A percentile compares a stretch with the other conserved stretches of the same genome.
Evolutionary conservation across 2,113 vertebrate species (phyloP).

Genomic region (Galemys pyrenaicus): DNA sequence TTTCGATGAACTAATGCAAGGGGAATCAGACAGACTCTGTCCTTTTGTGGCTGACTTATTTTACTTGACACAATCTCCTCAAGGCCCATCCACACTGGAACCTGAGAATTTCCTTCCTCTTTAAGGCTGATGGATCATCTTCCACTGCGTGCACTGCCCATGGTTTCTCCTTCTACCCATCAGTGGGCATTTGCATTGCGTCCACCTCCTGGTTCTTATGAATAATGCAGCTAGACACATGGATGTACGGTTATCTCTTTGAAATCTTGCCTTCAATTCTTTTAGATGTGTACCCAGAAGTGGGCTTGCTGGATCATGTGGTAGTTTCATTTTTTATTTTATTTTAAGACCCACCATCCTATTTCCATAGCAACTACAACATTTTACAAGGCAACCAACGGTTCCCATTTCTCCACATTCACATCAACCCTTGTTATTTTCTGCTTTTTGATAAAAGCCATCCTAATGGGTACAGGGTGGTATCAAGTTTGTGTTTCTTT

Average conservation of each 20-base stretch:
- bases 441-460: neutral
- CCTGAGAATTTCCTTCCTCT: neutral
- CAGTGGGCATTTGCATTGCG: neutral
- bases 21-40: neutral
- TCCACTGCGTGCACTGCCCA: neutral
- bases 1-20: neutral
- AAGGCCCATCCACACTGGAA: neutral
- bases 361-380: neutral
- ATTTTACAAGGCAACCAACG: neutral
- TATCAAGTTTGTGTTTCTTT: neutral
- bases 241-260: neutral
- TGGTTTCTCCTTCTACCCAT: neutral
- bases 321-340: neutral
- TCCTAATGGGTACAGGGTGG: neutral
- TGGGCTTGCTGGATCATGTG: neutral
- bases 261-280: neutral
- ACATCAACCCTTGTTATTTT: neutral
- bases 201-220: neutral
- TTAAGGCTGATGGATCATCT: neutral
- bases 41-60: neutral
- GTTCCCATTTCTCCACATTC: neutral
- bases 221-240: neutral
- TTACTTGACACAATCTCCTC: neutral
- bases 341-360: neutral
- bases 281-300: neutral